phyloP scores from a whole-genome alignment of 2,888 invertebrate species.

The Tinea semifulvella region DNA sequence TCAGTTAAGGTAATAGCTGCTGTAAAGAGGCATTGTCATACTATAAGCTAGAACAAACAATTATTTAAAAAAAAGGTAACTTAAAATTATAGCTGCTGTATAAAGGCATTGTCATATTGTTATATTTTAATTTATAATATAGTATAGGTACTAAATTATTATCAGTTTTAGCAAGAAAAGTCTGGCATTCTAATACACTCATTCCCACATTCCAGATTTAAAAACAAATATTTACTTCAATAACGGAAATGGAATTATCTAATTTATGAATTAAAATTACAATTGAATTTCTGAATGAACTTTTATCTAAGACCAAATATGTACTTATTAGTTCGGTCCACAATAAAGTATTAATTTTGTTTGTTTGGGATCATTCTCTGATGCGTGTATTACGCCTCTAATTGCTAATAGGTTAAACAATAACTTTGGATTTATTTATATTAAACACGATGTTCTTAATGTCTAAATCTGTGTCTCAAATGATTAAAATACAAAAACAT shows the following conservation, averaged over 20 bases:
- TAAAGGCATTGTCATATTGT: too few relatives aligned
- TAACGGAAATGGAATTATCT: conserved; percentile 15
- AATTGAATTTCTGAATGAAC: conserved; percentile 1
- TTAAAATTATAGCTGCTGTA: too few relatives aligned
- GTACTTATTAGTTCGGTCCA: not conserved
- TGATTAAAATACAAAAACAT: too few relatives aligned
- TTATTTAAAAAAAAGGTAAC: too few relatives aligned
- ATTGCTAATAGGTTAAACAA: conserved; percentile 1
- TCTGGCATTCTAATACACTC: not conserved
- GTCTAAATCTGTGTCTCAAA: too few relatives aligned
- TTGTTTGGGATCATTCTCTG: not conserved
- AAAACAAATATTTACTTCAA: conserved; percentile 12
- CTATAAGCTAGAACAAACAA: too few relatives aligned
- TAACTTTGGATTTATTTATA: not conserved
- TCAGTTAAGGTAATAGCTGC: too few relatives aligned
- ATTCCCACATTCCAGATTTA: conserved; percentile 16
- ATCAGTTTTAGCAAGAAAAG: too few relatives aligned
- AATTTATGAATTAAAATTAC: conserved; percentile 4
- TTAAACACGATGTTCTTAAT: conserved; percentile 5
- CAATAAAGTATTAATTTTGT: conserved; percentile 1
- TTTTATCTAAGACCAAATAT: not conserved
- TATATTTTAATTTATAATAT: too few relatives aligned
- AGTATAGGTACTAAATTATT: too few relatives aligned
- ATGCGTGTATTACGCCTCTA: not conserved
- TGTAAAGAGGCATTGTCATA: too few relatives aligned